A percentile compares a stretch with the other conserved stretches of the same genome.
Conservation (phyloP, 2,888 invertebrate species). For the Leucoma salicis region DNA sequence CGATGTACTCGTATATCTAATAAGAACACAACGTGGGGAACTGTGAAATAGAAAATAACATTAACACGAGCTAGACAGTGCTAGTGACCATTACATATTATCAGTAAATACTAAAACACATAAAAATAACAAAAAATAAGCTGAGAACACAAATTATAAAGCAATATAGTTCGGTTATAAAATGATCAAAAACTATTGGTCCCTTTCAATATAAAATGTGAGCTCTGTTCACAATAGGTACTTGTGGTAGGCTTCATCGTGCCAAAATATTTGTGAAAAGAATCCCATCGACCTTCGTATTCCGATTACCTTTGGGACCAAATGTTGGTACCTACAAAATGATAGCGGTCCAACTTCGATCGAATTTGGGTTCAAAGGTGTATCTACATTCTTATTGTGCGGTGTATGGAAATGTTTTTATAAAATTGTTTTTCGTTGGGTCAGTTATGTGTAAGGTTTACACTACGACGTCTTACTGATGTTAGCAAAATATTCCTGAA, state of each 20-base stretch:
- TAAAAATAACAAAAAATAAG: too few relatives aligned
- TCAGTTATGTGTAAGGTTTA: not conserved
- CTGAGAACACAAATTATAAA: too few relatives aligned
- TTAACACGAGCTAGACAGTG: too few relatives aligned
- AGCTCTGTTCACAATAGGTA: not conserved
- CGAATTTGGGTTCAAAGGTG: slow-evolving; percentile 16
- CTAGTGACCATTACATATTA: too few relatives aligned
- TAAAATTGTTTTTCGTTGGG: slow-evolving; percentile 8
- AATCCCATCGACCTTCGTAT: slow-evolving; percentile 13
- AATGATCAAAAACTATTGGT: not conserved
- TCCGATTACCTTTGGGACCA: slow-evolving; percentile 30
- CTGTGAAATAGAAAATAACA: too few relatives aligned
- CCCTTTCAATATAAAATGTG: not conserved
- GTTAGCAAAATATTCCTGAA: too few relatives aligned
- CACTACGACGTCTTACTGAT: not conserved
- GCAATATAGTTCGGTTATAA: too few relatives aligned
- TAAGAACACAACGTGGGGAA: too few relatives aligned
- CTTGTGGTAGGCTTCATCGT: not conserved
- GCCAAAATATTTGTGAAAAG: slow-evolving; percentile 13
- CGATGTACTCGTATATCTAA: too few relatives aligned
- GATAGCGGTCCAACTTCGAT: slow-evolving; percentile 34
- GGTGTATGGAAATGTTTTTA: slow-evolving; percentile 5
- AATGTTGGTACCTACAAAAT: slow-evolving; percentile 42
- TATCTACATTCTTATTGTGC: slow-evolving; percentile 8
- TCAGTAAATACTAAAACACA: too few relatives aligned